Conservation (phyloP, 2,113 vertebrate species). For the Asarcornis scutulata region DNA sequence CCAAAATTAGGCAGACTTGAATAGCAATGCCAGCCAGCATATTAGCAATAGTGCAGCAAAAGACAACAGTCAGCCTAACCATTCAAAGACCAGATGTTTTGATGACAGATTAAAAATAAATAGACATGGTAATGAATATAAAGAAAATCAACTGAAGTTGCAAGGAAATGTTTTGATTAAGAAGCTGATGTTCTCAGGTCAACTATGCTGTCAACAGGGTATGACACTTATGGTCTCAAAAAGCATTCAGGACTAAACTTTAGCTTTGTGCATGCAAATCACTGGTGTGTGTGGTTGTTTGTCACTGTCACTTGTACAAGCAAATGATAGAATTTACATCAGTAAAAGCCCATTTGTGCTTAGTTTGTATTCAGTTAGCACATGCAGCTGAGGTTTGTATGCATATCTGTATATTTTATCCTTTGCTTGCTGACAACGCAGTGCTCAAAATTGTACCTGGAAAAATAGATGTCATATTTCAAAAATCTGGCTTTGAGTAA, state of each 20-base stretch:
- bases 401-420: constrained; percentile 52
- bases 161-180: constrained; percentile 56
- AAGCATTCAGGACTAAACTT: constrained; percentile 60
- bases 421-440: constrained; percentile 28
- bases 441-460: constrained; percentile 21
- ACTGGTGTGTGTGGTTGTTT: constrained; percentile 33
- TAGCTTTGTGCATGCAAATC: constrained; percentile 40
- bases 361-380: constrained; percentile 57
- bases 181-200: constrained; percentile 49
- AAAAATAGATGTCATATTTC: constrained; percentile 2
- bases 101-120: constrained; percentile 59
- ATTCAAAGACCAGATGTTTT: constrained; percentile 19
- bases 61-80: background rate
- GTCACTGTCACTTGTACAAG: constrained; percentile 63
- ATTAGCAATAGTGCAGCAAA: constrained; percentile 26
- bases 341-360: constrained; percentile 52
- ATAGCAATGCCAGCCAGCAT: background rate
- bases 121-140: constrained; percentile 26
- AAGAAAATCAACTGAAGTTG: constrained; percentile 58
- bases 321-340: constrained; percentile 63
- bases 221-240: constrained; percentile 52
- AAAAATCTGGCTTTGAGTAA: background rate
- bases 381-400: constrained; percentile 30
- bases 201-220: constrained; percentile 56
- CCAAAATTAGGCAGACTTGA: background rate